A percentile compares a stretch with the other conserved stretches of the same genome.
Evolutionary conservation across 2,797 vertebrate species (phyloP).

Genomic region (Melopsittacus undulatus): DNA sequence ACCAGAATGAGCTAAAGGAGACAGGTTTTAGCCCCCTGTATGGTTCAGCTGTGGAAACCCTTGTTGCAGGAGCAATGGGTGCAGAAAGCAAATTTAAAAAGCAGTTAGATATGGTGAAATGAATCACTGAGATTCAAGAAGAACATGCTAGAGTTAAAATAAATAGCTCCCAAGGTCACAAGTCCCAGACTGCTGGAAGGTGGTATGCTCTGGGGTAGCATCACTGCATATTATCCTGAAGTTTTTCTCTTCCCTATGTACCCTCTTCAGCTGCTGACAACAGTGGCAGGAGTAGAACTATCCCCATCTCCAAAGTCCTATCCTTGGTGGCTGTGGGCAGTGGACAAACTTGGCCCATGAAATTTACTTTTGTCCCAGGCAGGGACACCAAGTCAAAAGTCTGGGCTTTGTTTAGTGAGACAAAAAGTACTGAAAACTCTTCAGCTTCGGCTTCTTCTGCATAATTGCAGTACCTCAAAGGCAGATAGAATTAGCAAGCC

Average conservation of each 20-base stretch:
- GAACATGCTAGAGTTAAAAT: neutral
- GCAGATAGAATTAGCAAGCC: neutral
- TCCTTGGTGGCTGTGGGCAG: neutral
- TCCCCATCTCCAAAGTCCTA: neutral
- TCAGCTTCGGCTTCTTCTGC: neutral
- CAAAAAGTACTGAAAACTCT: neutral
- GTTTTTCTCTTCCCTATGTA: neutral
- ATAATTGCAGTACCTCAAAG: neutral
- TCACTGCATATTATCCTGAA: neutral
- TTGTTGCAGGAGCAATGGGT: neutral
- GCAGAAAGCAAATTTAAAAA: neutral
- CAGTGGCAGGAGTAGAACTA: neutral
- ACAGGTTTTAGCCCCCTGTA: rapidly evolving
- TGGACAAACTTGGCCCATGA: neutral
- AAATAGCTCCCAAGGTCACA: neutral
- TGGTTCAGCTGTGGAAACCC: neutral
- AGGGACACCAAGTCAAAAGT: neutral
- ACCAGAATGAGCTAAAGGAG: neutral
- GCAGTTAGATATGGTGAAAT: neutral
- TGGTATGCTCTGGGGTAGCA: neutral
- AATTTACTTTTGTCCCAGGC: neutral
- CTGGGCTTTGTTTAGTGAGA: neutral
- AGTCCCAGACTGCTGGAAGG: neutral
- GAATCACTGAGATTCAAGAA: neutral
- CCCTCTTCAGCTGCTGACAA: neutral